Evolutionary conservation across 2,113 vertebrate species (phyloP).

Genomic region (Engystomops pustulosus): DNA sequence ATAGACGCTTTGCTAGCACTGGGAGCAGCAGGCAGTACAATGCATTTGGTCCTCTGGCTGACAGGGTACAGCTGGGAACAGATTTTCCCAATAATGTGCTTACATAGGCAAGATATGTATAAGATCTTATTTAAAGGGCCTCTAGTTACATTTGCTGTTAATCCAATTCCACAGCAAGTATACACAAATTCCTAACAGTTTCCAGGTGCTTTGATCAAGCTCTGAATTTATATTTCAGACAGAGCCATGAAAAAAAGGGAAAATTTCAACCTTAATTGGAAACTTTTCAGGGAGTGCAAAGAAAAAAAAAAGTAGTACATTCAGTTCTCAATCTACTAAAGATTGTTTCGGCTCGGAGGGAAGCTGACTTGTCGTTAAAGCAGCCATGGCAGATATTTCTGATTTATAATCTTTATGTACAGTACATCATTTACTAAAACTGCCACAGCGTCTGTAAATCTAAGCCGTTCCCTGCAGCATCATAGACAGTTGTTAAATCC

Average conservation of each 20-base stretch:
- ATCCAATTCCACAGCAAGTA: conserved; percentile 61
- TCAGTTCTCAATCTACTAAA: neutral
- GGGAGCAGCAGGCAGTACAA: conserved; percentile 70
- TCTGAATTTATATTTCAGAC: conserved; percentile 18
- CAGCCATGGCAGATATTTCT: neutral
- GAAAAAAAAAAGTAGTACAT: neutral
- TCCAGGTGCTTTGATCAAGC: conserved; percentile 19
- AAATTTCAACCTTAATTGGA: conserved; percentile 3
- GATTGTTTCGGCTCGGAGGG: neutral
- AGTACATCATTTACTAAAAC: neutral
- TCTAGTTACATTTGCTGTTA: conserved; percentile 63
- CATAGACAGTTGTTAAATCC: neutral
- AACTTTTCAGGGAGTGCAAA: neutral
- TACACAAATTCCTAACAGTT: conserved; percentile 23
- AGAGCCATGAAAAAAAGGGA: neutral
- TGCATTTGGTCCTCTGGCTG: conserved; percentile 78
- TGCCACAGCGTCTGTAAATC: neutral
- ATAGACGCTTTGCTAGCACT: conserved; percentile 61
- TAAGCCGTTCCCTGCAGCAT: neutral
- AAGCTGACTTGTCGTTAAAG: neutral
- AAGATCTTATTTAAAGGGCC: conserved; percentile 63
- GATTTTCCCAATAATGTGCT: conserved; percentile 58
- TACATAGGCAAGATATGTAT: conserved; percentile 62
- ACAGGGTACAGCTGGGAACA: conserved; percentile 83
- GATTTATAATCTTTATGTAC: neutral